Percentiles rank a stretch among this genome's conserved stretches.
Conservation (phyloP, 2,888 invertebrate species). For the Agrilus cyanescens region DNA sequence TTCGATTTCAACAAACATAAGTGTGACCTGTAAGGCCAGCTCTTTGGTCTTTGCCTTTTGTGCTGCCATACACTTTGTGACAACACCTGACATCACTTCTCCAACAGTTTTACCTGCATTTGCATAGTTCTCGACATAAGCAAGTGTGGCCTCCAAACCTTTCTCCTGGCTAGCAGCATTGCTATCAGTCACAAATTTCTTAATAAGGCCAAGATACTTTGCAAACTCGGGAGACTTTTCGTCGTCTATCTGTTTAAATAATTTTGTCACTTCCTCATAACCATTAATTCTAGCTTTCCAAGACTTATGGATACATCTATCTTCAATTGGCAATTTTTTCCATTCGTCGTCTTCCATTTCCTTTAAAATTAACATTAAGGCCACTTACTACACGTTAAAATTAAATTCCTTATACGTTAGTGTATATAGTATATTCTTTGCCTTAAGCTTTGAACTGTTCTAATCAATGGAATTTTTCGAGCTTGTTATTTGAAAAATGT, state of each 20-base stretch:
- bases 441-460: no score
- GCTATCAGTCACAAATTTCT: slow-evolving; percentile 88
- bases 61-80: slow-evolving; percentile 86
- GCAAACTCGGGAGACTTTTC: slow-evolving; percentile 91
- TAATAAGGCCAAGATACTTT: slow-evolving; percentile 80
- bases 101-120: slow-evolving; percentile 77
- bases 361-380: slow-evolving; percentile 5
- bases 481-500: no score
- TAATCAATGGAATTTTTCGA: no score
- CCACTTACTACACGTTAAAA: slow-evolving; percentile 1
- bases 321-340: slow-evolving; percentile 77
- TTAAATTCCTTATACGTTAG: no score
- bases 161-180: slow-evolving; percentile 95
- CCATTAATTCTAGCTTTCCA: slow-evolving; percentile 95
- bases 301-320: slow-evolving; percentile 83
- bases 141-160: slow-evolving; percentile 82
- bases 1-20: slow-evolving; percentile 94
- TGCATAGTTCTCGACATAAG: slow-evolving; percentile 84
- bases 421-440: no score
- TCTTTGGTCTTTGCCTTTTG: slow-evolving; percentile 87
- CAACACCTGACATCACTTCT: slow-evolving; percentile 67
- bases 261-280: slow-evolving; percentile 84
- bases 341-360: slow-evolving; percentile 77
- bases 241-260: slow-evolving; percentile 78
- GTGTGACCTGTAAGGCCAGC: slow-evolving; percentile 72